Evolutionary conservation across 2,888 invertebrate genomes (phyloP).

Genomic region (Prosapia bicincta): DNA sequence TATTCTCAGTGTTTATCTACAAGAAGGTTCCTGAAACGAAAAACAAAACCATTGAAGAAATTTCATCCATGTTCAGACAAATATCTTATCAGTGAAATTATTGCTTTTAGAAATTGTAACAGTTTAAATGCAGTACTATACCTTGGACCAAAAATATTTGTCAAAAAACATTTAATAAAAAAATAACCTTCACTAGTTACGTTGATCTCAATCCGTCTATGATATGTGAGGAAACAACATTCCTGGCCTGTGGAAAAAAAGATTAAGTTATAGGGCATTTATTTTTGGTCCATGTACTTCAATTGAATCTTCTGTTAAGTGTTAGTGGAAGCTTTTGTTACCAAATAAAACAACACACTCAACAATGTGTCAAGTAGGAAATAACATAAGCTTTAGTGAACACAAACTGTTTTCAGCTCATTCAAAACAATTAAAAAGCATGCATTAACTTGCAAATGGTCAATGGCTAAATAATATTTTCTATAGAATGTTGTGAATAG

Average conservation of each 20-base stretch:
- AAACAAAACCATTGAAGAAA: constrained; percentile 80
- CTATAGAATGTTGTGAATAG: too few species aligned
- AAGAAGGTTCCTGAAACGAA: constrained; percentile 89
- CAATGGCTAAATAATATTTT: too few species aligned
- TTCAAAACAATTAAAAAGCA: too few species aligned
- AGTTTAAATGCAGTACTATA: background rate
- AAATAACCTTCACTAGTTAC: background rate
- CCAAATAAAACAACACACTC: too few species aligned
- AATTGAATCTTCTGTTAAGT: background rate
- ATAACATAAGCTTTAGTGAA: too few species aligned
- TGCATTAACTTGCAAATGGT: too few species aligned
- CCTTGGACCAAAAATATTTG: background rate
- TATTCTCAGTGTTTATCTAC: constrained; percentile 75
- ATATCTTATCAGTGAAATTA: constrained; percentile 55
- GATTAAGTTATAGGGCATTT: background rate
- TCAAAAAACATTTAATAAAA: background rate
- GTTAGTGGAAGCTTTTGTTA: background rate
- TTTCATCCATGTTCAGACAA: constrained; percentile 76
- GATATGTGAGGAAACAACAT: background rate
- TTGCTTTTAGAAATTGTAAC: background rate
- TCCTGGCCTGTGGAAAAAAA: background rate
- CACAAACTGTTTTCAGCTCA: too few species aligned
- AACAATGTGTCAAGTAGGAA: too few species aligned
- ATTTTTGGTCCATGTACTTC: background rate
- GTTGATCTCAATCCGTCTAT: background rate